A percentile compares a stretch with the other conserved stretches of the same genome.
Conservation (phyloP, 2,113 vertebrate genomes). For the Scartelaos histophorus region DNA sequence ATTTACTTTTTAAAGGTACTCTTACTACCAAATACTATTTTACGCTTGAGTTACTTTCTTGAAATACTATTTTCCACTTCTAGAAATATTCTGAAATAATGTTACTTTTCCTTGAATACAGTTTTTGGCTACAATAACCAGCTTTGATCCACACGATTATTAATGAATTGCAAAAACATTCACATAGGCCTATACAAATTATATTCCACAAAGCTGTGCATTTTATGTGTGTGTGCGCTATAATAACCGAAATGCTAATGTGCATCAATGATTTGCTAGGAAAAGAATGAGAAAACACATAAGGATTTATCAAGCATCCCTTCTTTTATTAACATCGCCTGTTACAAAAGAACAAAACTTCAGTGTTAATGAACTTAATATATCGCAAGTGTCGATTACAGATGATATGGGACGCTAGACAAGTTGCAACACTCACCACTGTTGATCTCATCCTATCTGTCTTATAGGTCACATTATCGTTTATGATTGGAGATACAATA, state of each 20-base stretch:
- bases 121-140: no score
- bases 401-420: conserved; percentile 67
- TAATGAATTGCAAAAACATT: neutral
- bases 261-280: conserved; percentile 2
- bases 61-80: no score
- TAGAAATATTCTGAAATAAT: no score
- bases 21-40: no score
- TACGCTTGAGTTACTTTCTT: no score
- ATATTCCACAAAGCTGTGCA: no score
- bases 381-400: conserved; percentile 73
- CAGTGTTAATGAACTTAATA: conserved; percentile 81
- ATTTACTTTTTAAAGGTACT: no score
- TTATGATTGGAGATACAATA: conserved; percentile 53
- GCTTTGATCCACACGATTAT: neutral
- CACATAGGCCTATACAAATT: no score
- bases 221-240: no score
- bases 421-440: conserved; percentile 67
- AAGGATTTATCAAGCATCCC: conserved; percentile 79
- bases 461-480: conserved; percentile 43
- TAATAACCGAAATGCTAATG: no score
- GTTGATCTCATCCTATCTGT: conserved; percentile 43
- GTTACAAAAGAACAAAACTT: conserved; percentile 80
- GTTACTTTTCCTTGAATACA: no score
- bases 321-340: conserved; percentile 80
- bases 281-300: conserved; percentile 17